These are phyloP conservation scores for Tilapia sparmanii DNA, from an alignment of 2,113 vertebrate genomes.

Conservation along the genomic window DNA sequence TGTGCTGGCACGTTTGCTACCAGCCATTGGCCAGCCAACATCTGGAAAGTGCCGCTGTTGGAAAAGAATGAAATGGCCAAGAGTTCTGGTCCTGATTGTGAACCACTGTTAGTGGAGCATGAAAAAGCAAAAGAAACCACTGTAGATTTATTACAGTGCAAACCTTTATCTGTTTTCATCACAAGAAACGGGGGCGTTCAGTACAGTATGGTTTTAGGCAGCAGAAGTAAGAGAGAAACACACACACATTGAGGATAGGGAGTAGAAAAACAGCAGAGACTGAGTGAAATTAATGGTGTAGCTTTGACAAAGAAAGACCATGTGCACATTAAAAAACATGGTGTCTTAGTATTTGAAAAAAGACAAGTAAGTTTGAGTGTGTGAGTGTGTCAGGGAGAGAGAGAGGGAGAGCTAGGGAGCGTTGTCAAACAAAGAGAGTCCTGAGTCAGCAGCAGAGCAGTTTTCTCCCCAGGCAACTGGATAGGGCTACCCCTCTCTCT, in stretches of 20 bases:
- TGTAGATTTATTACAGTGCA: slow-evolving; percentile 46
- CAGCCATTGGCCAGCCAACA: slow-evolving; percentile 32
- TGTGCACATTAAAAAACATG: slow-evolving; percentile 38
- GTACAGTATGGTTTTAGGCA: not conserved
- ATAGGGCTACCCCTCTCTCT: slow-evolving; percentile 58
- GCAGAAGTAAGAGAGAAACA: not conserved
- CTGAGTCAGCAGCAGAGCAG: slow-evolving; percentile 79
- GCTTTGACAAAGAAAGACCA: slow-evolving; percentile 29
- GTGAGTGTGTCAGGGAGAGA: slow-evolving; percentile 23
- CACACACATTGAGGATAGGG: slow-evolving; percentile 5
- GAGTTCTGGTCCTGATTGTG: slow-evolving; percentile 38
- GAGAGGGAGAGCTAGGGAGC: slow-evolving; percentile 45
- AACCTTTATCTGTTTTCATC: slow-evolving; percentile 60
- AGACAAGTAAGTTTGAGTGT: slow-evolving; percentile 27
- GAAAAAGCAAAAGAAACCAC: slow-evolving; percentile 43
- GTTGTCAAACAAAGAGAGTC: slow-evolving; percentile 80
- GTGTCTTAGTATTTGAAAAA: slow-evolving; percentile 39
- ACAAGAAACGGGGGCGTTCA: slow-evolving; percentile 6
- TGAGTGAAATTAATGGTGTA: slow-evolving; percentile 21
- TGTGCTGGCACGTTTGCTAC: slow-evolving; percentile 27
- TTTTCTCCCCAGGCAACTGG: slow-evolving; percentile 76
- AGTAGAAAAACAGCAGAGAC: slow-evolving; percentile 59
- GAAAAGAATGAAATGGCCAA: slow-evolving; percentile 42
- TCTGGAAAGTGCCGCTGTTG: slow-evolving; percentile 54
- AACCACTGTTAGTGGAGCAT: slow-evolving; percentile 42